Base-by-base conservation (phyloP, 2,888 invertebrate species). In the Ernsta delagoae region DNA sequence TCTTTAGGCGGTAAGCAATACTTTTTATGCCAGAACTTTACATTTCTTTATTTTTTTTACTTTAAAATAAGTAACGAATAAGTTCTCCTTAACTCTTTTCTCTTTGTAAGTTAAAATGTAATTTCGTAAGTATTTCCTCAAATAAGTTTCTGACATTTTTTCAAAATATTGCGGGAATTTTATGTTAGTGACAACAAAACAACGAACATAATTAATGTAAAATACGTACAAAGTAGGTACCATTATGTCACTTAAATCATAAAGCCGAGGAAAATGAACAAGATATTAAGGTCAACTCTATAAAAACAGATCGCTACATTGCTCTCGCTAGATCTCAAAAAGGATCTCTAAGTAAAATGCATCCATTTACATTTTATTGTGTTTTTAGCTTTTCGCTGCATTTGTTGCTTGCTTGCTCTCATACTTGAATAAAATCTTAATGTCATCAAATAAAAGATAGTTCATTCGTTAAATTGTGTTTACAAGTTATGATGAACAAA, bases 1-100 rank as follows among this genome's bases (percentile, higher is more conserved):
- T 31, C 4, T 31, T 31, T 31, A 39, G 39, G 39, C 92, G 95
- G 95, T 95, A 79, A 39, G n/a, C 9, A 5, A 59, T 39, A 5
- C n/a, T n/a, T 56, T 34, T 7, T 56, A 6, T 5, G n/a, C 4
- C n/a, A 48, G 4, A n/a, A n/a, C n/a, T 45, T 45, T n/a, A n/a
- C 5, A n/a, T 39, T 39, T 6, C 5, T 6, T 39, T 39, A 39
- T 3, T 39, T 39, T 39, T 39, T 39, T 6, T 6, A 39, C 7
- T 39, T 6, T 39, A 39, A 3, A 3, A 24, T 24, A 3, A 24
- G 24, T 24, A 24, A 1, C 24, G 1, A 24, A 24, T 3, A 24
- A 24, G 3, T 24, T 24, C 24, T 24, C 24, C 24, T 24, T 24
- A 24, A 3, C 7, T 39, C 7, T 39, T 39, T 39, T 4, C 3